Evolutionary conservation across 2,888 invertebrate genomes (phyloP), one percentile per base, ranked within the genome.

Genomic region (Chloroclysta siterata): DNA sequence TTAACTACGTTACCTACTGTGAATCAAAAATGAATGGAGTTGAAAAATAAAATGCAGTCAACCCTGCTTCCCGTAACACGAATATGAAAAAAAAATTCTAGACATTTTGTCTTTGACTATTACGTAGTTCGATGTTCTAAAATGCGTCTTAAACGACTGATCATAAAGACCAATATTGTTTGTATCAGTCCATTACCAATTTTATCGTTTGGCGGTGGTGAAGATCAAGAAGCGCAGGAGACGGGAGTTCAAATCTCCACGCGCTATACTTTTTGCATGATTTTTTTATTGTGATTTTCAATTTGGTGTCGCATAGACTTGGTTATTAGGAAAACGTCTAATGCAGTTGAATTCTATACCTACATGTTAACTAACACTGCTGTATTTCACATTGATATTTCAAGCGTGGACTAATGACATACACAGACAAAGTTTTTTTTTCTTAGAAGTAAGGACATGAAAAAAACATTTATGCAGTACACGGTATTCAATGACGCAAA

Each of bases 21-120:
- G 53, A 63, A 63, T 68, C 47, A 56, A 60, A 14, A 63, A 55
- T 57, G 14, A 44, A 63, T 66, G 47, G 55, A 17, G 60, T 69
- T 71, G 47, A 51, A 63, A 70, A 59, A 67, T 60, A 58, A 60
- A 64, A 69, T 71, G 81, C 81, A 78, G 79, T 69, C 39, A 77
- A 82, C 81, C 80, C 81, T 82, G 81, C 79, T 81, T 81, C 64
- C 81, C 79, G 81, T 78, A 52, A 70, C 54, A 63, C 63, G 57
- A 64, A 67, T 66, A 69, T 70, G 53, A 29, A 53, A 54, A 53
- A 11, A 46, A 60, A 65, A 47, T 2, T 50, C n/a, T 47, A 14
- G 36, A 50, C 0, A n/a, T 22, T 61, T 54, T 33, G 29, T 42
- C 60, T 39, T 52, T 56, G 44, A 44, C 41, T 48, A 53, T 29